Percentiles rank a stretch among this genome's conserved stretches.
Conservation (phyloP, 2,888 invertebrate species). For the Pseudolycoriella hygida region DNA sequence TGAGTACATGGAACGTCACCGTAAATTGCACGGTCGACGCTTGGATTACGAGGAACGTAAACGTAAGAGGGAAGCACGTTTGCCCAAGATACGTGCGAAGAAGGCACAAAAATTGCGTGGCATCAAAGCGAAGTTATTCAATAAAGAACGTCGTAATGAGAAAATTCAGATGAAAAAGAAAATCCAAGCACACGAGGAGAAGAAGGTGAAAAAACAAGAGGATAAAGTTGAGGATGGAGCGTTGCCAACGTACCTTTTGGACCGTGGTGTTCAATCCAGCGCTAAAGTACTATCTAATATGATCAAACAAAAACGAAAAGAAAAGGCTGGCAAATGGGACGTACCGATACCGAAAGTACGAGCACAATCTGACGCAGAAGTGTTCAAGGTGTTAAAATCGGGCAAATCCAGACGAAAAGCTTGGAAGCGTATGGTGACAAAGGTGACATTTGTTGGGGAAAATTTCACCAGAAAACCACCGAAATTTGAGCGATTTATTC, state of each 20-base stretch:
- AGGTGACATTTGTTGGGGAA: slow-evolving; percentile 95
- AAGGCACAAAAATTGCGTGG: slow-evolving; percentile 86
- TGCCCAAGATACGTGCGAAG: slow-evolving; percentile 78
- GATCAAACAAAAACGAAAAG: slow-evolving; percentile 98
- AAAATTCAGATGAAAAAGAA: slow-evolving; percentile 99
- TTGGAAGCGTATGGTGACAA: slow-evolving; percentile 99
- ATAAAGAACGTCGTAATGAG: slow-evolving; percentile 90
- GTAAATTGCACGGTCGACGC: slow-evolving; percentile 88
- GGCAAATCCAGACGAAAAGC: slow-evolving; percentile 90
- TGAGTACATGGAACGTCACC: slow-evolving; percentile 97
- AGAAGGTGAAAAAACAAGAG: slow-evolving; percentile 70
- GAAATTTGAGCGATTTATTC: slow-evolving; percentile 94
- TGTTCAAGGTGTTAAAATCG: slow-evolving; percentile 79
- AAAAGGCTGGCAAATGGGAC: slow-evolving; percentile 99
- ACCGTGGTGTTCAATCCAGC: slow-evolving; percentile 83
- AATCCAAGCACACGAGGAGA: slow-evolving; percentile 93
- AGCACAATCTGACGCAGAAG: slow-evolving; percentile 92
- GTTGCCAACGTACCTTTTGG: slow-evolving; percentile 88
- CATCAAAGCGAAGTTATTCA: slow-evolving; percentile 93
- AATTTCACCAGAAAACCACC: slow-evolving; percentile 98
- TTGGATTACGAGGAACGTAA: slow-evolving; percentile 96
- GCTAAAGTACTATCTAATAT: slow-evolving; percentile 96
- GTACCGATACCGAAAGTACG: slow-evolving; percentile 97
- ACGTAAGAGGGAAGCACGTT: slow-evolving; percentile 87
- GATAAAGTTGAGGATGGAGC: slow-evolving; percentile 80